Conservation (phyloP, 2,797 vertebrate genomes). For the Oryzias dopingdopingensis region DNA sequence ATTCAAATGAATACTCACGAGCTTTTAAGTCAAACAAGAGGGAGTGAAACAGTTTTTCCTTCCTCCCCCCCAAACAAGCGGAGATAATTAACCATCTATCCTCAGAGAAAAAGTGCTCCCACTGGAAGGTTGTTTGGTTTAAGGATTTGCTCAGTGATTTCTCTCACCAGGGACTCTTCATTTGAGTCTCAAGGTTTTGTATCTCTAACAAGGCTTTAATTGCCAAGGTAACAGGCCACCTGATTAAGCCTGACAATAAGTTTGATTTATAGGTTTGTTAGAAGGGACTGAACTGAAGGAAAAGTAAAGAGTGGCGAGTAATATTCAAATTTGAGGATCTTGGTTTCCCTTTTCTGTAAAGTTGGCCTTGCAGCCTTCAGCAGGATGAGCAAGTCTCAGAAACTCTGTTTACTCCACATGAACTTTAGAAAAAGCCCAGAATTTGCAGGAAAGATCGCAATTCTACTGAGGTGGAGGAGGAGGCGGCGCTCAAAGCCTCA, state of each 20-base stretch:
- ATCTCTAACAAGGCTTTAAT: conserved; percentile 84
- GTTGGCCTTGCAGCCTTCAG: conserved; percentile 24
- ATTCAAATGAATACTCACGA: conserved; percentile 69
- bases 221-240: conserved; percentile 76
- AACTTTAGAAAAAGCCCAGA: conserved; percentile 55
- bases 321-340: conserved; percentile 32
- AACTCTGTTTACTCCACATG: conserved; percentile 64
- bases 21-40: conserved; percentile 75
- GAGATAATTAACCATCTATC: conserved; percentile 80
- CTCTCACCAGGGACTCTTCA: conserved; percentile 85
- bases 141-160: conserved; percentile 88
- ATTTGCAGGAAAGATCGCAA: conserved; percentile 65
- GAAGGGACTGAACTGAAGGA: conserved; percentile 22
- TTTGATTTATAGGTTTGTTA: conserved; percentile 47
- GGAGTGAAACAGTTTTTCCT: conserved; percentile 66
- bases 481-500: conserved; percentile 73
- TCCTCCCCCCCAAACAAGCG: conserved; percentile 70
- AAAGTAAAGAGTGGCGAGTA: conserved; percentile 12
- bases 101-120: conserved; percentile 79
- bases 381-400: conserved; percentile 40
- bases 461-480: conserved; percentile 63
- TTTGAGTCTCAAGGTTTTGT: conserved; percentile 89
- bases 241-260: conserved; percentile 73
- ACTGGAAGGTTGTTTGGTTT: conserved; percentile 85
- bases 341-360: background rate